These are phyloP conservation scores for Mamestra brassicae DNA, from an alignment of 2,888 invertebrate species.

Conservation along the genomic window DNA sequence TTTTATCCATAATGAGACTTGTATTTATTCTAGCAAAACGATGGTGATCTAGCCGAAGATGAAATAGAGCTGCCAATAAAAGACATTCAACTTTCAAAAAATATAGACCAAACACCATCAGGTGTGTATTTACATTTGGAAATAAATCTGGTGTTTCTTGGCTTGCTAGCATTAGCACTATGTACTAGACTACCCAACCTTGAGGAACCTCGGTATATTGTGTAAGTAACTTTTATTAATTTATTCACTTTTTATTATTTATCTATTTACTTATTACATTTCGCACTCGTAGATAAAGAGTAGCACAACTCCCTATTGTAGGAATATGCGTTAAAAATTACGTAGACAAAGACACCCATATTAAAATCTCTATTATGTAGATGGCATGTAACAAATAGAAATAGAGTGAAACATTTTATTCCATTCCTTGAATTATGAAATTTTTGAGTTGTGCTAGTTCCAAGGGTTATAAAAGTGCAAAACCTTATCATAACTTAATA, in stretches of 20 bases:
- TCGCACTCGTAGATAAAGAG: too few species aligned
- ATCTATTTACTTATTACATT: background rate
- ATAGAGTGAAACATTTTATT: too few species aligned
- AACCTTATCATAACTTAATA: too few species aligned
- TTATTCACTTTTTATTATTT: background rate
- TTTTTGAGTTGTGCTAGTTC: too few species aligned
- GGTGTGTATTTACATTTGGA: conserved; percentile 90
- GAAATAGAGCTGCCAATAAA: conserved; percentile 55
- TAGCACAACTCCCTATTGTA: too few species aligned
- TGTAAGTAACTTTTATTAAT: conserved; percentile 92
- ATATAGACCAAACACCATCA: conserved; percentile 59
- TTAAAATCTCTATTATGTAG: too few species aligned
- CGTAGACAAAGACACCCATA: too few species aligned
- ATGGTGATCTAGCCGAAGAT: conserved; percentile 72
- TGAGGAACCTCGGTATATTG: conserved; percentile 96
- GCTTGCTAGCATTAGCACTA: conserved; percentile 93
- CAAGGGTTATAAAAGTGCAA: too few species aligned
- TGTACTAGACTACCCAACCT: conserved; percentile 95
- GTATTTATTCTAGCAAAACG: conserved; percentile 31
- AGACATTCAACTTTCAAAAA: conserved; percentile 40
- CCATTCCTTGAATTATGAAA: too few species aligned
- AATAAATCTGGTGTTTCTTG: conserved; percentile 94
- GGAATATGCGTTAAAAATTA: too few species aligned
- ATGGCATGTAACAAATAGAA: too few species aligned
- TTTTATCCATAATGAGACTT: background rate